Conservation (phyloP, 2,113 vertebrate genomes). For the Casuarius casuarius region DNA sequence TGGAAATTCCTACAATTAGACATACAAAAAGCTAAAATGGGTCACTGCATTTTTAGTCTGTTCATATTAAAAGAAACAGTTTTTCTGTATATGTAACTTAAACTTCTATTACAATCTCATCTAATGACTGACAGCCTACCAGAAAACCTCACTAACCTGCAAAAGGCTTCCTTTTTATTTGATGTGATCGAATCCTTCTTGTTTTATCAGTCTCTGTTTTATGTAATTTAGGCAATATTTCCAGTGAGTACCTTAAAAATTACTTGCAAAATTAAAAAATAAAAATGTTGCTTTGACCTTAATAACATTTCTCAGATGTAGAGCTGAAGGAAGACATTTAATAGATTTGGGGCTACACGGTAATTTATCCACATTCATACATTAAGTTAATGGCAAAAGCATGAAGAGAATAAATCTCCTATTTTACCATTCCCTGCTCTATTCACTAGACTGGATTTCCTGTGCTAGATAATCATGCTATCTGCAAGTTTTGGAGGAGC, state of each 20-base stretch:
- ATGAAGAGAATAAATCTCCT: background rate
- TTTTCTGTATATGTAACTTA: background rate
- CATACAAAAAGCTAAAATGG: background rate
- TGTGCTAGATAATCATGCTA: accelerated
- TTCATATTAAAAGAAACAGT: background rate
- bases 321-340: background rate
- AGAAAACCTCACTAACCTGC: background rate
- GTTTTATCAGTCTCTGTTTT: background rate
- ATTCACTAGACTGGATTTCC: background rate
- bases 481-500: background rate
- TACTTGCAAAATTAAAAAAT: no score
- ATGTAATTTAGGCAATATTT: background rate
- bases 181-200: background rate
- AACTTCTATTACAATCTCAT: background rate
- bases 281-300: background rate
- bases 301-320: accelerated
- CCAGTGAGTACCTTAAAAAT: background rate
- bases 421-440: background rate
- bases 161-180: background rate
- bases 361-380: background rate
- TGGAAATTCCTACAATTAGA: background rate
- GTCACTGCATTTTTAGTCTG: background rate
- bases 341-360: background rate
- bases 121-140: background rate
- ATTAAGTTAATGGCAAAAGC: background rate